Base-by-base conservation (phyloP, 2,797 vertebrate species). In the Phataginus tricuspis region DNA sequence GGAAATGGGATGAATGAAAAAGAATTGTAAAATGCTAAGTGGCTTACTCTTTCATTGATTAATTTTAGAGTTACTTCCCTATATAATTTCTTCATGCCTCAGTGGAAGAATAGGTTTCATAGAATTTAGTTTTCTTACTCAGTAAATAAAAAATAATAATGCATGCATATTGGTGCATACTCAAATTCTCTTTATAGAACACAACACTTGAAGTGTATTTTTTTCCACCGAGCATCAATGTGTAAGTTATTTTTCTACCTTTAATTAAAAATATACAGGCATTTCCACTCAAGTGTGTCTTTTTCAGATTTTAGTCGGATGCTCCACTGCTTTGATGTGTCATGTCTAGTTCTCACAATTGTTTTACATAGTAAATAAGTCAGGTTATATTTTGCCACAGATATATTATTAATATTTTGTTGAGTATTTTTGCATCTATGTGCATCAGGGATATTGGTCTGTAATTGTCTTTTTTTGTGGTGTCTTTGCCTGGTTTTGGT, bases 81-180 rank as follows among this genome's bases (percentile, higher is more conserved):
- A 88, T 84, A 90, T 80, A 95, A 94, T 96, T 91, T 96, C 11
- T 94, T 94, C 53, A 95, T 88, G 39, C 39, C 34, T 96, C 78
- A 95, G 19, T 96, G 53, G 31, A 92, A 93, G 57, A 96, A 91
- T 82, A 88, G 10, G 14, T 74, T 55, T 64, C 89, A 61, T 21
- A 74, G 39, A 92, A 59, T 87, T 88, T 89, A 86, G 80, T 80
- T 85, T 85, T 86, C 91, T 88, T 75, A 72, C 11, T 7, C 37
- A 82, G 66, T 96, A 96, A 97, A 95, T 89, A 94, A 94, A 95
- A 97, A 95, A 94, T 19, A 85, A 71, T 78, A 96, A 94, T 90
- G 29, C 16, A 72, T 37, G 10, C 21, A 45, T 90, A 78, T 78
- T 66, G 37, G 71, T 69, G 14, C 27, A 83, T 51, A 75, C 34